Evolutionary conservation across 1,140 invertebrate genomes (phyloP), one percentile per base, ranked within the genome.

Genomic region (Andrena cerasifolii): DNA sequence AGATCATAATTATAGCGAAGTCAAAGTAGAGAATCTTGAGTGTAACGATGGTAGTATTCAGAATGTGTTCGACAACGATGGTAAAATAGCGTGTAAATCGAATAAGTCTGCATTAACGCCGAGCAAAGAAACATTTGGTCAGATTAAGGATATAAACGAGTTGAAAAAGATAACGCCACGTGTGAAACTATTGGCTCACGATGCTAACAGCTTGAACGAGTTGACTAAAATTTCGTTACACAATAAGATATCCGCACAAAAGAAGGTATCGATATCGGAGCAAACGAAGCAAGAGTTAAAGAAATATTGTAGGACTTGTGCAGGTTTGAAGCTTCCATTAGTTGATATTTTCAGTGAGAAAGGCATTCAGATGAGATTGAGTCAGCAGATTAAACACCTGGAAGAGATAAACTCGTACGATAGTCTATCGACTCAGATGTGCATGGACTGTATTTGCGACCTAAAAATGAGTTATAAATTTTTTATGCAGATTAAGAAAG

Each of bases 401-500:
- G 90, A 92, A 63, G 79, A 90, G 8, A 91, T 92, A 31, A 78
- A 88, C 78, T 68, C 88, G 24, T 56, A 86, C 18, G 87, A 91
- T 49, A 90, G 87, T 56, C 78, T 92, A 12, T 89, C 91, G 0
- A 93, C 92, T 24, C 90, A 92, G 78, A 92, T 93, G 88, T 93
- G 92, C 47, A 92, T 93, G 90, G 91, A 92, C 36, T 93, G 92
- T 61, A 92, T 93, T 14, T 92, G 90, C 47, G 91, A 93, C 79
- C 78, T 93, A 10, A 91, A 90, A 83, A 92, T 91, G 89, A 92
- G 91, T 80, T 92, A 92, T 63, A 92, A 92, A 76, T 92, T 93
- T 87, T 92, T 92, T 31, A 89, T 92, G 87, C 92, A 93, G 63
- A 93, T 93, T 14, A 93, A 92, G 76, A 93, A 93, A 68, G 91